Evolutionary conservation across 2,888 invertebrate species (phyloP), one percentile per base, ranked within the genome.

Genomic region (Stictocephala bisonia): DNA sequence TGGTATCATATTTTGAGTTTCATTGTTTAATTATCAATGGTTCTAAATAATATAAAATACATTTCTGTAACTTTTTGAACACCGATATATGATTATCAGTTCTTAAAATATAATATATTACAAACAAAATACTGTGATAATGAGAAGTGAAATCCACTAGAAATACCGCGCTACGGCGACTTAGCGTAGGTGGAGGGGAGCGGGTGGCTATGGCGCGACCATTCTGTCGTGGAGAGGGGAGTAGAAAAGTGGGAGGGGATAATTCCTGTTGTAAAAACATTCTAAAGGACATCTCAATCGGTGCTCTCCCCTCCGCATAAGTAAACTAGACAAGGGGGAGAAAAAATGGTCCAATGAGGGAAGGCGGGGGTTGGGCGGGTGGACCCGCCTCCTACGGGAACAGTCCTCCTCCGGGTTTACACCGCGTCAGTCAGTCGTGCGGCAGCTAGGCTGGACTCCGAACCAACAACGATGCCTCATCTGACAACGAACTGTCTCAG

Each of bases 181-280:
- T 22, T 27, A 31, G 27, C 41, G 41, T 27, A n/a, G 56, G 51
- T 29, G 41, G 53, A 20, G 67, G 72, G 66, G n/a, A n/a, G n/a
- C n/a, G n/a, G n/a, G n/a, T n/a, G n/a, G n/a, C n/a, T n/a, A n/a
- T n/a, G n/a, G n/a, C n/a, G n/a, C n/a, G n/a, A n/a, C n/a, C n/a
- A n/a, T n/a, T n/a, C n/a, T n/a, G n/a, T 3, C 51, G 71, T 53
- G 71, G 41, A 51, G 53, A 20, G 44, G 35, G 18, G 64, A 40
- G 50, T 44, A 31, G 69, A 72, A 31, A 67, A 71, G 50, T 11
- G 75, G 75, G 53, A 77, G 79, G 67, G 74, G 75, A 77, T 74
- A 72, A 79, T 74, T 50, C 71, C 50, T 22, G 71, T 71, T 71
- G 60, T 44, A 50, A 71, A 71, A 71, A 71, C 71, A 71, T 71